A percentile compares a stretch with the other conserved stretches of the same genome.
phyloP scores from a whole-genome alignment of 30 jellyfish, hydroid and myxozoan genomes.

The Pseudorhiza aurosa region DNA sequence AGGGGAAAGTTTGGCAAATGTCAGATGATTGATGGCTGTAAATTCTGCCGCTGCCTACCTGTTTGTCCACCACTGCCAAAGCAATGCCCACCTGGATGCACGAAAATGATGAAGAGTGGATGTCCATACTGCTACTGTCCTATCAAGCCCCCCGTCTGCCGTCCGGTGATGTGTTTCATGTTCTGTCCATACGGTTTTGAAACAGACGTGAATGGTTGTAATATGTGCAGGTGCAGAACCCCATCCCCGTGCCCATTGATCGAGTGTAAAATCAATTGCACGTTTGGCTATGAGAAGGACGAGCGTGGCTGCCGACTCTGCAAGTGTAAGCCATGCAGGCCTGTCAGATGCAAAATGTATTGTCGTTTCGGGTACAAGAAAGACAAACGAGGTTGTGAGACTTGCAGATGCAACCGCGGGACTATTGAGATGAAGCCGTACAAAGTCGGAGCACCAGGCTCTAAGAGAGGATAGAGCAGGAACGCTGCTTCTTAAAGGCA shows the following conservation, averaged over 20 bases:
- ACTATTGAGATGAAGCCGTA: neutral
- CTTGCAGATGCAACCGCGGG: slow-evolving; percentile 35
- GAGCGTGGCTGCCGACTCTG: slow-evolving; percentile 22
- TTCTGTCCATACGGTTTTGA: slow-evolving; percentile 22
- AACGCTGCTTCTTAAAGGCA: too few relatives aligned
- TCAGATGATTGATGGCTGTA: slow-evolving; percentile 27
- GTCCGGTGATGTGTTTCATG: slow-evolving; percentile 15
- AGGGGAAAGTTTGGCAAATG: slow-evolving; percentile 37
- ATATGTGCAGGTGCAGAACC: slow-evolving; percentile 13
- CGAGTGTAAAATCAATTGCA: slow-evolving; percentile 5
- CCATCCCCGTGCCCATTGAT: neutral
- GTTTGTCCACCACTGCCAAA: slow-evolving; percentile 28
- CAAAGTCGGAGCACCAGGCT: neutral
- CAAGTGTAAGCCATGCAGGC: slow-evolving; percentile 24
- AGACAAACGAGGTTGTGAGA: slow-evolving; percentile 17
- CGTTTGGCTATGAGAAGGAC: slow-evolving; percentile 6
- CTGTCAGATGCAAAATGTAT: slow-evolving; percentile 6
- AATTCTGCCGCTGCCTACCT: slow-evolving; percentile 35
- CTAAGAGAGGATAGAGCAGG: neutral
- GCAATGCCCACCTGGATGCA: slow-evolving; percentile 3
- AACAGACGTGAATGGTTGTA: slow-evolving; percentile 20
- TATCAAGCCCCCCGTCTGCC: slow-evolving; percentile 8
- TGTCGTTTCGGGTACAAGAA: slow-evolving; percentile 32
- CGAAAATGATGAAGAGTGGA: neutral
- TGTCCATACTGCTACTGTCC: slow-evolving; percentile 39